Evolutionary conservation across 2,888 invertebrate genomes (phyloP).

Genomic region (Hypomecis atomaria): DNA sequence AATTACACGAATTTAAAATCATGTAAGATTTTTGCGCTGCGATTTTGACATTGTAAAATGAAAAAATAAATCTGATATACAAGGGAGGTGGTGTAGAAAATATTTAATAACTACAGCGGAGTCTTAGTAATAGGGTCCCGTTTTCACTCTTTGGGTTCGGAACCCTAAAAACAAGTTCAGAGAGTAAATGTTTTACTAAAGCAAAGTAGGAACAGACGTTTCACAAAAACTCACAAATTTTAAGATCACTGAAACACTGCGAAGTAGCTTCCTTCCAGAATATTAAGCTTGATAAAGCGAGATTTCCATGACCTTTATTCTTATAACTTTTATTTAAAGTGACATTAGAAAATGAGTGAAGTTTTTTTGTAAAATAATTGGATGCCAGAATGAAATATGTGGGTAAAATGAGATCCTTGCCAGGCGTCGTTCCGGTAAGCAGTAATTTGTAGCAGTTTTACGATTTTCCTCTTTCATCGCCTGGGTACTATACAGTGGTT

Average conservation of each 20-base stretch:
- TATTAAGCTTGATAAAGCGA: constrained; percentile 17
- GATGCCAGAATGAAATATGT: constrained; percentile 51
- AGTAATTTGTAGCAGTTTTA: constrained; percentile 53
- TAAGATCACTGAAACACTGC: constrained; percentile 9
- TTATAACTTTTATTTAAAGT: constrained; percentile 39
- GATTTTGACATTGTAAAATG: too few relatives aligned
- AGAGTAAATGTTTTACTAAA: not conserved
- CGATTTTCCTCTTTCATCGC: constrained; percentile 56
- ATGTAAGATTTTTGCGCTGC: too few relatives aligned
- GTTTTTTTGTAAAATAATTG: constrained; percentile 39
- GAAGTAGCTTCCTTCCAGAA: not conserved
- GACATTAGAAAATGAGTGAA: constrained; percentile 40
- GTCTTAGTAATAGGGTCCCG: too few relatives aligned
- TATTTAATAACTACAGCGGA: too few relatives aligned
- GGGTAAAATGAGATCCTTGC: constrained; percentile 51
- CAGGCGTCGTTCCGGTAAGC: constrained; percentile 40
- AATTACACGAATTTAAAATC: too few relatives aligned
- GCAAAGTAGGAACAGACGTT: not conserved
- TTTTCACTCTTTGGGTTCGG: too few relatives aligned
- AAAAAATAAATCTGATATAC: too few relatives aligned
- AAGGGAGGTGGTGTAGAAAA: too few relatives aligned
- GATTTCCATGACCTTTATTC: constrained; percentile 37
- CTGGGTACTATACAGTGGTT: constrained; percentile 49
- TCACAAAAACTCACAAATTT: not conserved
- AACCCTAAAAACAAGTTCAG: too few relatives aligned